Conservation (phyloP, 2,113 vertebrate species). For the Gasterosteus nipponicus region DNA sequence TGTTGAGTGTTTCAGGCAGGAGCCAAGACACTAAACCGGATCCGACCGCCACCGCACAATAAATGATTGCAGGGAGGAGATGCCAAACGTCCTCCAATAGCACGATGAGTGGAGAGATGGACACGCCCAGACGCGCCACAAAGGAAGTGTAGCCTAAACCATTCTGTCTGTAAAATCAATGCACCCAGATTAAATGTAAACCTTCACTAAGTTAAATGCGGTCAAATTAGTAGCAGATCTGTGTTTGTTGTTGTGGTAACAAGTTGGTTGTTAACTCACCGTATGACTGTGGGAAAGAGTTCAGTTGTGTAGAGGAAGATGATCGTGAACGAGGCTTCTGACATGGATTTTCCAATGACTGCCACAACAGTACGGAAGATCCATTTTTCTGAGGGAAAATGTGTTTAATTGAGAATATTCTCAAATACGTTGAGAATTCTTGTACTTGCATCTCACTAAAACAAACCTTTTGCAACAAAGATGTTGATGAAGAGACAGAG, state of each 20-base stretch:
- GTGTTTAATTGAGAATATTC: constrained; percentile 8
- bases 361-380: constrained; percentile 78
- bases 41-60: constrained; percentile 74
- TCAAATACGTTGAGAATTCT: background rate
- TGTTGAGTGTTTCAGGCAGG: constrained; percentile 84
- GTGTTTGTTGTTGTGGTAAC: background rate
- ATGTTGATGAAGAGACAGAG: constrained; percentile 81
- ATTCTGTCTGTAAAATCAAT: constrained; percentile 82
- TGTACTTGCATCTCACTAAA: background rate
- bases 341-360: constrained; percentile 84
- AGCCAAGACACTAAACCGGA: constrained; percentile 77
- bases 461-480: constrained; percentile 78
- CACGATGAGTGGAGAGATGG: constrained; percentile 83
- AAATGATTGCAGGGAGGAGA: constrained; percentile 78
- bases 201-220: background rate
- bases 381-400: constrained; percentile 70
- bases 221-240: background rate
- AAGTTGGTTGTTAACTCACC: constrained; percentile 75
- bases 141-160: constrained; percentile 84
- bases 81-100: constrained; percentile 85
- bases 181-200: background rate
- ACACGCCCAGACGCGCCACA: constrained; percentile 83
- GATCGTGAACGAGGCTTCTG: constrained; percentile 88
- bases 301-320: constrained; percentile 87
- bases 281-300: constrained; percentile 88